Evolutionary conservation across 2,113 vertebrate species (phyloP), one percentile per base, ranked within the genome.

Genomic region (Polypterus bichir): DNA sequence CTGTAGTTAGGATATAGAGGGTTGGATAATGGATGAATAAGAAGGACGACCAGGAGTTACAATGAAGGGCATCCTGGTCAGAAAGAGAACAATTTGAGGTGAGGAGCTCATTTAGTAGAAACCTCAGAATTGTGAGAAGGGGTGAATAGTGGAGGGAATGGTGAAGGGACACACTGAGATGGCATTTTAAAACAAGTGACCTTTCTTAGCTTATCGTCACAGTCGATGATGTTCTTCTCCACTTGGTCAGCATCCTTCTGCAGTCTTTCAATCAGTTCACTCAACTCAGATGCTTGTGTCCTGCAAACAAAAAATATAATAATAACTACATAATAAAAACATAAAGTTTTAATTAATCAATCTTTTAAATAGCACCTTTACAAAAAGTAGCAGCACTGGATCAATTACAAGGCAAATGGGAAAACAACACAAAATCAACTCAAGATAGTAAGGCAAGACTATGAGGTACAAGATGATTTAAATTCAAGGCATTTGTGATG

Each of bases 231-330:
- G 79, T 91, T 90, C 68, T 88, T 93, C 74, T 99, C 94, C 86
- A 99, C 96, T 66, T 92, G 91, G 76, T 99, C 95, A 0, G 93
- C 96, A 86, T 91, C 96, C 71, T 83, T 91, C 83, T 99, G 96
- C 69, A 99, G 78, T 75, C 89, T 91, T 63, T 96, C 93, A 0
- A 98, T 94, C 74, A 99, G 83, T 48, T 75, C 64, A 0, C 77
- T 72, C 64, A 99, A 79, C 57, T 95, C 91, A 66, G 83, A 83
- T 63, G 75, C 82, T 47, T 84, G 74, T 66, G 81, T 72, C 3
- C 92, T 97, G 79, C 0, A 59, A 59, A 57, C 59, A 62, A 60
- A 62, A 58, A 44, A 46, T 8, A 54, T 0, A 8, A 49, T 49
- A 11, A 46, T 60, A 44, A 58, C 56, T 7, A 58, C 56, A 5